Evolutionary conservation across 2,113 vertebrate genomes (phyloP).

Genomic region (Macrotus californicus): DNA sequence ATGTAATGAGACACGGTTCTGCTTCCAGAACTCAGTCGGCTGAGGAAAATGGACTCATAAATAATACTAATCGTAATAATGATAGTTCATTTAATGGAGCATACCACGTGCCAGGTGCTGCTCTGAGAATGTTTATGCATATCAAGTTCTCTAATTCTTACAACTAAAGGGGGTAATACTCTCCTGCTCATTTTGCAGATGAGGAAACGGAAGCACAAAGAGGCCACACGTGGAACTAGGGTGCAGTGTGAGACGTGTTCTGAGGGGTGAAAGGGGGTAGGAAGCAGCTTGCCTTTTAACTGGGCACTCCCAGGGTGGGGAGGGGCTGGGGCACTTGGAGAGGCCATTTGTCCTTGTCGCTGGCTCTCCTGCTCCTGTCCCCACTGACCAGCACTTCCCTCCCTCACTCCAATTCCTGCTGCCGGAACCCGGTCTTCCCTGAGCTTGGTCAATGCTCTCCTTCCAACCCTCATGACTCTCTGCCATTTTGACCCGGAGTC

Average conservation of each 20-base stretch:
- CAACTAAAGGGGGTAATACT: background rate
- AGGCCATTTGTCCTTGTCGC: fast-evolving
- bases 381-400: fast-evolving
- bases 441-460: background rate
- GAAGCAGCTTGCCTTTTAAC: background rate
- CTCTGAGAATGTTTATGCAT: background rate
- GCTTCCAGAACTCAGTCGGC: background rate
- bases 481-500: background rate
- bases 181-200: background rate
- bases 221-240: background rate
- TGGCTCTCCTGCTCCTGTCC: fast-evolving
- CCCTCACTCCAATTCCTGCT: background rate
- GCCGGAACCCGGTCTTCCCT: background rate
- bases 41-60: background rate
- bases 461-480: background rate
- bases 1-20: background rate
- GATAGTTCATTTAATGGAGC: background rate
- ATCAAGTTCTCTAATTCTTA: background rate
- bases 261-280: background rate
- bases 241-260: too few species aligned
- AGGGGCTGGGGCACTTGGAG: background rate
- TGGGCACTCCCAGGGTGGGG: background rate
- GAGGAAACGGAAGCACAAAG: background rate
- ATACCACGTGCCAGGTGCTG: background rate
- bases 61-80: background rate